Percentiles rank a stretch among this genome's conserved stretches.
phyloP scores from a whole-genome alignment of 1,140 invertebrate genomes.

The Drosophila tristis region DNA sequence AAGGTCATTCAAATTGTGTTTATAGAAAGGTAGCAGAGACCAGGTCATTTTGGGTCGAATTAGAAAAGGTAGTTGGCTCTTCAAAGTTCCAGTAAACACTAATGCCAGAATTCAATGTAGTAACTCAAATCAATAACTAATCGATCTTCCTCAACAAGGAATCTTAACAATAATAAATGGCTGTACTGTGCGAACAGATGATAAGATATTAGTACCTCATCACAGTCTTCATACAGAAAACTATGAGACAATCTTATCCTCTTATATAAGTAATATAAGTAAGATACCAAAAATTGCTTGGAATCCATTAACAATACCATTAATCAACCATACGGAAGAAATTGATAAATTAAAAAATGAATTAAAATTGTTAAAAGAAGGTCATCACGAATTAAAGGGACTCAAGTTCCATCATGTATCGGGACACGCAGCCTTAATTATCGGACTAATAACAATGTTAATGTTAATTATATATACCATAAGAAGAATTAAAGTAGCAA shows the following conservation, averaged over 20 bases:
- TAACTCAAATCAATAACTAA: not conserved
- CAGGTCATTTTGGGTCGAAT: not conserved
- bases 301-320: slow-evolving; percentile 1
- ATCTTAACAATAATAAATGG: not conserved
- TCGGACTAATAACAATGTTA: too few species aligned
- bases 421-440: not conserved
- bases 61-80: slow-evolving; percentile 1
- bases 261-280: slow-evolving; percentile 1
- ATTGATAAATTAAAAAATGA: not conserved
- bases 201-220: too few species aligned
- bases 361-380: not conserved
- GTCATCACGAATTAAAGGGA: slow-evolving; percentile 1
- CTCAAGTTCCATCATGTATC: slow-evolving; percentile 1
- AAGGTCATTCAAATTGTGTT: not conserved
- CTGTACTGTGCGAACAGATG: slow-evolving; percentile 5
- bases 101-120: slow-evolving; percentile 3
- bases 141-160: slow-evolving; percentile 1
- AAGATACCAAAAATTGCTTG: not conserved
- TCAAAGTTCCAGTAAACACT: slow-evolving; percentile 4
- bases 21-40: not conserved
- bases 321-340: too few species aligned
- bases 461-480: too few species aligned
- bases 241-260: not conserved
- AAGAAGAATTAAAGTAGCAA: too few species aligned
- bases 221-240: too few species aligned